Evolutionary conservation across 1,140 invertebrate species (phyloP).

Genomic region (Meloidogyne floridensis): DNA sequence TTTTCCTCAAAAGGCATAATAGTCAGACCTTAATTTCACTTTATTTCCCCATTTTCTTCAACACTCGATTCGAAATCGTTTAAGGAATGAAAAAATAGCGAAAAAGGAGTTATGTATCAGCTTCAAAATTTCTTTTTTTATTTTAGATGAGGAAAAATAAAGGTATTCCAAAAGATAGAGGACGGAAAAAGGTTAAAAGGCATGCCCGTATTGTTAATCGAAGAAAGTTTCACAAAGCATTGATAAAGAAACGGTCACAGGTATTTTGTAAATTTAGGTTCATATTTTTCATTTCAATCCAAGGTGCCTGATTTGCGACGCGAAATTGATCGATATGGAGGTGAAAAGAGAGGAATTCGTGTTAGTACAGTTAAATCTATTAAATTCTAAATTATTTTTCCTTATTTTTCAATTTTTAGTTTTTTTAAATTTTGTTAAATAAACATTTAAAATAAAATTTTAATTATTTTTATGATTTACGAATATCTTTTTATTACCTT

Average conservation of each 20-base stretch:
- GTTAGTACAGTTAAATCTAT: slow-evolving; percentile 35
- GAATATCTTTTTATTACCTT: background rate
- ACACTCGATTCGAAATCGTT: no score
- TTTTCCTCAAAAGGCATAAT: no score
- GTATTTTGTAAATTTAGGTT: slow-evolving; percentile 17
- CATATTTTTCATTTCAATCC: background rate
- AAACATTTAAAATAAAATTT: background rate
- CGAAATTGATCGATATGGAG: slow-evolving; percentile 40
- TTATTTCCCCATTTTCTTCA: no score
- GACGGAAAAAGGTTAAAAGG: slow-evolving; percentile 22
- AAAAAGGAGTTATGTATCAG: no score
- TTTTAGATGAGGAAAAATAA: slow-evolving; percentile 51
- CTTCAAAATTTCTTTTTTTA: background rate
- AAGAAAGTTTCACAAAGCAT: slow-evolving; percentile 39
- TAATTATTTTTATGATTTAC: background rate
- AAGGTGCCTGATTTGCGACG: slow-evolving; percentile 40
- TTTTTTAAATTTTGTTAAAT: slow-evolving; percentile 2
- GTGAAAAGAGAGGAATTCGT: slow-evolving; percentile 46
- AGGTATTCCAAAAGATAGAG: slow-evolving; percentile 31
- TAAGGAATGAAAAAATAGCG: no score
- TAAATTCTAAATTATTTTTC: slow-evolving; percentile 26
- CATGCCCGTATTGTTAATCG: slow-evolving; percentile 49
- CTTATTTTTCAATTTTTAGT: background rate
- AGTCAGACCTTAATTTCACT: no score
- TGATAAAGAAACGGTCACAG: slow-evolving; percentile 44